phyloP scores from a whole-genome alignment of 2,113 vertebrate genomes.

The Alectura lathami region DNA sequence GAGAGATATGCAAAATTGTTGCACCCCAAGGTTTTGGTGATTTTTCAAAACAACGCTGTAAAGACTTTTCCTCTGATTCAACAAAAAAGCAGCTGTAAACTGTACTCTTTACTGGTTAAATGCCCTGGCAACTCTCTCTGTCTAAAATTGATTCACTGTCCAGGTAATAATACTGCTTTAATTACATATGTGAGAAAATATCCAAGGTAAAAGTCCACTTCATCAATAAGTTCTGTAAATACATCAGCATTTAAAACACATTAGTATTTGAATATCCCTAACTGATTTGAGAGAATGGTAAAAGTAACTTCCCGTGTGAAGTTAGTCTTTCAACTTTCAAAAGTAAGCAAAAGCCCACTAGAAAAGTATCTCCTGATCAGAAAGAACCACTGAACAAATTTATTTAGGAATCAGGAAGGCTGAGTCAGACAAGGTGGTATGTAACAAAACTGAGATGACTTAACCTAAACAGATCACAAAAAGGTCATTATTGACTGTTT shows the following conservation, averaged over 20 bases:
- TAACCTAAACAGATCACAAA: not conserved
- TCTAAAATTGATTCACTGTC: not conserved
- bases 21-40: not conserved
- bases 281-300: not conserved
- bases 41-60: not conserved
- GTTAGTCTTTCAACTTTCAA: not conserved
- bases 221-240: not conserved
- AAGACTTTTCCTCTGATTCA: not conserved
- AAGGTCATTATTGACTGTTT: not conserved
- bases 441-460: not conserved
- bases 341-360: not conserved
- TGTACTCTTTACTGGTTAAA: not conserved
- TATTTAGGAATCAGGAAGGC: not conserved
- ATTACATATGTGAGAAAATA: not conserved
- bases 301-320: not conserved
- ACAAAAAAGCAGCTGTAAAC: not conserved
- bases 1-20: not conserved
- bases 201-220: not conserved
- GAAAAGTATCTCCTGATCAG: not conserved
- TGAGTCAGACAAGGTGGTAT: not conserved
- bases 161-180: not conserved
- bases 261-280: not conserved
- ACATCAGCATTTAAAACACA: not conserved
- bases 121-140: not conserved
- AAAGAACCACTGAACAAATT: not conserved